A percentile compares a stretch with the other conserved stretches of the same genome.
Conservation (phyloP, 2,888 invertebrate genomes). For the Biston betularia region DNA sequence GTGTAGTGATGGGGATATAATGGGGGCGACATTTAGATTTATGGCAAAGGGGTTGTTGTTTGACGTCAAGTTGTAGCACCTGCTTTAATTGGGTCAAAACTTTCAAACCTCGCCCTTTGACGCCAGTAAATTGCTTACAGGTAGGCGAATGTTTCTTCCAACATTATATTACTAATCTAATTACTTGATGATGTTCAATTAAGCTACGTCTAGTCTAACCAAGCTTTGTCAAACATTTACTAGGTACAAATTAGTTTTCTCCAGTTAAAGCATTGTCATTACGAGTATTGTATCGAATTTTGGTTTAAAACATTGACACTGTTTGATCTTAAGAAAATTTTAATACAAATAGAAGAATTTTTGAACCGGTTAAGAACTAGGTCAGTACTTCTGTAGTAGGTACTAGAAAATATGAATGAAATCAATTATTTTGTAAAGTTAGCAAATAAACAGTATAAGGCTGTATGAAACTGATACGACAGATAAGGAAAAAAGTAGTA, state of each 20-base stretch:
- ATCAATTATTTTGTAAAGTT: not conserved
- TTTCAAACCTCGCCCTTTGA: conserved; percentile 19
- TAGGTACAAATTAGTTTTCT: not conserved
- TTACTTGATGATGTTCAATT: not conserved
- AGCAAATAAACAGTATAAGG: not conserved
- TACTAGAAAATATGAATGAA: not conserved
- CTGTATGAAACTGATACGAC: too few species aligned
- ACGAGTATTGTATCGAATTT: too few species aligned
- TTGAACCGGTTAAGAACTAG: too few species aligned
- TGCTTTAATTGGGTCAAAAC: conserved; percentile 28
- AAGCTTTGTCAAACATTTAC: too few species aligned
- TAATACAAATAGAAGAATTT: too few species aligned
- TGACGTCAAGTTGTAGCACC: conserved; percentile 21
- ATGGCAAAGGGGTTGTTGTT: conserved; percentile 17
- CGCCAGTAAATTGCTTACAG: not conserved
- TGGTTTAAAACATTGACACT: too few species aligned
- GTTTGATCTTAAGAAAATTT: too few species aligned
- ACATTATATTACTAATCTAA: conserved; percentile 4
- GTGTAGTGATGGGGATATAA: not conserved
- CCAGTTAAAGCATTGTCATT: not conserved
- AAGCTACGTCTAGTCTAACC: not conserved
- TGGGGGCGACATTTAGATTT: conserved; percentile 16
- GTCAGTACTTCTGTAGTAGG: too few species aligned
- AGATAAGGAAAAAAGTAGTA: too few species aligned
- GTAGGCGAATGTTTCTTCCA: not conserved